Evolutionary conservation across 2,888 invertebrate species (phyloP), one percentile per base, ranked within the genome.

Genomic region (Myathropa florea): DNA sequence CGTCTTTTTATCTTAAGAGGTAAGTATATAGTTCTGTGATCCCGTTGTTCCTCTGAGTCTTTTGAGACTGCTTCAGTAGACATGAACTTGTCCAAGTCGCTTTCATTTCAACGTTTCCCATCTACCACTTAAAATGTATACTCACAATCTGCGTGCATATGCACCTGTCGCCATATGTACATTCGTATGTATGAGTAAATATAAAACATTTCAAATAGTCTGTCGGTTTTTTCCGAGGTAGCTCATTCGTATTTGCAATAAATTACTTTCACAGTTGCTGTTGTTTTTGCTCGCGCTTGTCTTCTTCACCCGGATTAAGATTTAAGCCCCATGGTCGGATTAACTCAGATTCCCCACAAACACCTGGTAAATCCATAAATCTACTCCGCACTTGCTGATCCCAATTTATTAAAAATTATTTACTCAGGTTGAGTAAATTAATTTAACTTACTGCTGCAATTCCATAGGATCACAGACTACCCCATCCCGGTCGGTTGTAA

Each of bases 281-380:
- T 55, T 57, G 57, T 30, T 46, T 57, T 36, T n/a, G 39, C 59
- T 23, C 65, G 28, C 73, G 33, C 26, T 75, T 57, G 18, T 59
- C 65, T 53, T 60, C 68, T 61, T 46, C 68, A 53, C 33, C 60
- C 46, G 53, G 24, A 53, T 53, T 26, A 55, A 63, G 46, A 33
- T 9, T 78, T 55, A 71, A 18, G 18, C 57, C 39, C 39, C 4
- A 53, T 65, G 63, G 70, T 71, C 30, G 21, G 30, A 65, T 65
- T 46, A 79, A 65, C n/a, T 72, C 46, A 68, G 55, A 70, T 55
- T 63, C 21, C 6, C 77, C 33, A 65, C 78, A 71, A 79, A 67
- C 72, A 80, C 72, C 80, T 80, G 80, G 60, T 80, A 73, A 73
- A 72, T 36, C 72, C 72, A 73, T 80, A 80, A 80, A 80, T 80